Conservation (phyloP, 2,888 invertebrate genomes). For the Erebia epiphron region DNA sequence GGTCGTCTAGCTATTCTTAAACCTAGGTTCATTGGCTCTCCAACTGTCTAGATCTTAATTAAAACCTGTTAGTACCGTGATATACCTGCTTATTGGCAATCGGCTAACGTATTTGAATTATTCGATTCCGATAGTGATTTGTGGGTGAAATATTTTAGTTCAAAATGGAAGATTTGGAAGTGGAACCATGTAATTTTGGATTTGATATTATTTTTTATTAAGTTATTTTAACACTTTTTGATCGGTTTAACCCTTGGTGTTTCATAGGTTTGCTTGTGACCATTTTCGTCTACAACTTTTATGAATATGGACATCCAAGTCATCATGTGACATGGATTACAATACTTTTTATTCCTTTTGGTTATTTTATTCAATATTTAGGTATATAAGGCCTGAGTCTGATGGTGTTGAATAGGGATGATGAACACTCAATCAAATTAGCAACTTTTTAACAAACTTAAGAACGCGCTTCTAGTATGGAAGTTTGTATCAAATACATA, state of each 20-base stretch:
- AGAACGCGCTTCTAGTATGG: too few relatives aligned
- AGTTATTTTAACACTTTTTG: not conserved
- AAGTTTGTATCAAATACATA: too few relatives aligned
- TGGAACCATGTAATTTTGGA: conserved; percentile 11
- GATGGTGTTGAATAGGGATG: too few relatives aligned
- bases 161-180: conserved; percentile 4
- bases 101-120: conserved; percentile 10
- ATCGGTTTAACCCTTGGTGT: not conserved
- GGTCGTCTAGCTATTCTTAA: conserved; percentile 39
- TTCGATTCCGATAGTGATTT: conserved; percentile 11
- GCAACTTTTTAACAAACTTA: too few relatives aligned
- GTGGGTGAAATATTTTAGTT: conserved; percentile 1
- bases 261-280: too few relatives aligned
- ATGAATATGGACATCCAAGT: too few relatives aligned
- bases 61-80: conserved; percentile 23
- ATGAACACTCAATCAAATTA: too few relatives aligned
- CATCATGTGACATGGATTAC: too few relatives aligned
- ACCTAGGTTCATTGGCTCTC: conserved; percentile 39
- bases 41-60: conserved; percentile 33
- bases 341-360: too few relatives aligned
- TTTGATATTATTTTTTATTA: not conserved
- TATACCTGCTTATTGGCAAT: conserved; percentile 24
- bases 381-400: too few relatives aligned
- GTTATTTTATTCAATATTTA: too few relatives aligned
- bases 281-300: too few relatives aligned